A percentile compares a stretch with the other conserved stretches of the same genome.
phyloP scores from a whole-genome alignment of 2,888 invertebrate genomes.

The Nemotelus pantherinus region DNA sequence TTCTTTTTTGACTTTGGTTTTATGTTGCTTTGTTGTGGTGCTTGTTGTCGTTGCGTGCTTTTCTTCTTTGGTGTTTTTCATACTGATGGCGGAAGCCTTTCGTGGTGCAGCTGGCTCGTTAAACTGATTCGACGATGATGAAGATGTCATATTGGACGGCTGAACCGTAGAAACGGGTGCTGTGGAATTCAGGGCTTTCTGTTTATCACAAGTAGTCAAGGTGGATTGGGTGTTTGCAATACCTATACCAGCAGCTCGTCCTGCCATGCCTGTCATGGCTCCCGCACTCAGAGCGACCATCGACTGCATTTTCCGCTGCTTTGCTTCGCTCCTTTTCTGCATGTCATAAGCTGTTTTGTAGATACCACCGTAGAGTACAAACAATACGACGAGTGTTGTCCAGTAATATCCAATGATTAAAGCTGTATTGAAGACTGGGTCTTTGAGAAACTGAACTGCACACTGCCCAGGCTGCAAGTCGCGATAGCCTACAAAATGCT shows the following conservation, averaged over 20 bases:
- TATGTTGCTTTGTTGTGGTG: constrained; percentile 67
- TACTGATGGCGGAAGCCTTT: constrained; percentile 51
- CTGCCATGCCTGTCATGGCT: constrained; percentile 91
- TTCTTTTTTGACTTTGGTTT: constrained; percentile 64
- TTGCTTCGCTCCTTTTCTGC: constrained; percentile 96
- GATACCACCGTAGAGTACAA: constrained; percentile 95
- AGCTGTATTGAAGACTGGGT: constrained; percentile 96
- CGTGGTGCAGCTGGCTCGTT: constrained; percentile 52
- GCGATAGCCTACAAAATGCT: constrained; percentile 93
- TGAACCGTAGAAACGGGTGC: constrained; percentile 54
- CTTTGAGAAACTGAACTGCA: constrained; percentile 96
- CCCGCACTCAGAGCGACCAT: constrained; percentile 92
- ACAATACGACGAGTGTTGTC: constrained; percentile 95
- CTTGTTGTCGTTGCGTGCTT: constrained; percentile 68
- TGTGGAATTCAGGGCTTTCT: constrained; percentile 65
- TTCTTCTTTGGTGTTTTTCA: constrained; percentile 59
- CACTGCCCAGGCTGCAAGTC: constrained; percentile 89
- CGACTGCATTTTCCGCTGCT: constrained; percentile 94
- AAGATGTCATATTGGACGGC: constrained; percentile 54
- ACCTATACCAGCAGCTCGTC: constrained; percentile 85
- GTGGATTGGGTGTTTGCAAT: constrained; percentile 80
- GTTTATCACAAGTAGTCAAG: constrained; percentile 77
- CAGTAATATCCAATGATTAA: constrained; percentile 97
- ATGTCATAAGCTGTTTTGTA: constrained; percentile 97
- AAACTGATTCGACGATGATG: constrained; percentile 55